Evolutionary conservation across 2,888 invertebrate genomes (phyloP), one percentile per base, ranked within the genome.

Genomic region (Cyrtodaria siliqua): DNA sequence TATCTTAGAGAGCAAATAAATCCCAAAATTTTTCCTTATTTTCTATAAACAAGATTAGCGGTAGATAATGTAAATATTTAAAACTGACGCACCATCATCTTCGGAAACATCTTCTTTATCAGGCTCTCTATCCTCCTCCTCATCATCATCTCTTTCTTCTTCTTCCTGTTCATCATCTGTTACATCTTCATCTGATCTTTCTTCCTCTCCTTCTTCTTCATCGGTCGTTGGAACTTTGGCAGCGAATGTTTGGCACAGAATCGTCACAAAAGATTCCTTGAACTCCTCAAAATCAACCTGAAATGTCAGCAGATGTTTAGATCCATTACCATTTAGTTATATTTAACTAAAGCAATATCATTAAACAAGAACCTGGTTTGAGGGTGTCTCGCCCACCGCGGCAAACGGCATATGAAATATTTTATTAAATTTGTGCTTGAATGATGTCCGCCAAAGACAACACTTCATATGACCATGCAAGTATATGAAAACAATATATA

Each of bases 201-300:
- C 44, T 29, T 24, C 53, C 62, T 38, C 33, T 52, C 47, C 61
- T 2, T 61, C 56, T 14, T 64, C 64, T 16, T 64, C 64, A 14
- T 63, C 70, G 16, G 71, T 68, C 24, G 69, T 47, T 16, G 66
- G 62, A 1, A 55, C 44, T 24, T 64, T 55, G 2, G 63, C 20
- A 18, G 44, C 66, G 6, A 69, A 60, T 2, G 81, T 74, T 49
- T 82, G 77, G 53, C 82, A 84, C 24, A 86, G 59, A 18, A 84
- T 82, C 23, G 72, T 68, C 14, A 86, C 79, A 70, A 86, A 86
- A 14, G 74, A 78, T 33, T 79, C 82, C 59, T 79, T 81, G 44
- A 86, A 86, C 26, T 79, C 68, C 14, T 77, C 79, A 72, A 86
- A 86, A 14, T 66, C 80, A 59, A 86, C 80, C 86, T 86, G 69